Conservation (phyloP, 2,113 vertebrate genomes). For the Malurus melanocephalus region DNA sequence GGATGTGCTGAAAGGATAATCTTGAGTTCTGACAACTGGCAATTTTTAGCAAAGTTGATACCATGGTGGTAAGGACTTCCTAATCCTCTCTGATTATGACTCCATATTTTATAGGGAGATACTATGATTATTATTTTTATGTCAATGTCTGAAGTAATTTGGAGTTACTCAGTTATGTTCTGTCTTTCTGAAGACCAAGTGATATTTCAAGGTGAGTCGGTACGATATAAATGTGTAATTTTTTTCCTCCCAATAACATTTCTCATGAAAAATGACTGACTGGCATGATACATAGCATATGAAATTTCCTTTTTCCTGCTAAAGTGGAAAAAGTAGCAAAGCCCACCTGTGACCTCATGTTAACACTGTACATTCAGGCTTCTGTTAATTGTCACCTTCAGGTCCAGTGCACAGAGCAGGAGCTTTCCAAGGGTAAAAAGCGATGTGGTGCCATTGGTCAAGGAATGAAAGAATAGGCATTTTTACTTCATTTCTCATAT, state of each 20-base stretch:
- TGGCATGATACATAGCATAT: not conserved
- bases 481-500: not conserved
- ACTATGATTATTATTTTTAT: not conserved
- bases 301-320: not conserved
- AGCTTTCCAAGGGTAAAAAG: not conserved
- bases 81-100: not conserved
- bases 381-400: not conserved
- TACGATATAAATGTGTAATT: not conserved
- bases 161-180: not conserved
- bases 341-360: not conserved
- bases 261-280: not conserved
- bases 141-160: not conserved
- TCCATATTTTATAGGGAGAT: not conserved
- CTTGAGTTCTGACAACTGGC: not conserved
- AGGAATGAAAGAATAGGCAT: not conserved
- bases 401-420: not conserved
- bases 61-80: not conserved
- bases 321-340: not conserved
- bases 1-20: not conserved
- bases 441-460: not conserved
- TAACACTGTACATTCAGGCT: not conserved
- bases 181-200: not conserved
- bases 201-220: not conserved
- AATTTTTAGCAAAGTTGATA: conserved; percentile 2
- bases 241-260: not conserved